Evolutionary conservation across 2,113 vertebrate genomes (phyloP).

Genomic region (Melanotaenia duboulayi): DNA sequence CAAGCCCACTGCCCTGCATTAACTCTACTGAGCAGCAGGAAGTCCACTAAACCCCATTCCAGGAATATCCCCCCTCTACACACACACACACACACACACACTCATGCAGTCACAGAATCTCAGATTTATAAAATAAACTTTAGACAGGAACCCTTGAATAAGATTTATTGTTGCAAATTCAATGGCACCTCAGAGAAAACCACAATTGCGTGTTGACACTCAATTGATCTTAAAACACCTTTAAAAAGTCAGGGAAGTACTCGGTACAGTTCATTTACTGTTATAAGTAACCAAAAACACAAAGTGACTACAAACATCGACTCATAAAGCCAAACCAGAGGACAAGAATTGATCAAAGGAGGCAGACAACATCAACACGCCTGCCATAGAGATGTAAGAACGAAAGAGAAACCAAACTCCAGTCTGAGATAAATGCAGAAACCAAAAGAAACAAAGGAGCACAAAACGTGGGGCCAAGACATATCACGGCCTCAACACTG

Average conservation of each 20-base stretch:
- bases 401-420: slow-evolving; percentile 15
- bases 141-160: slow-evolving; percentile 17
- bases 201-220: slow-evolving; percentile 2
- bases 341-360: slow-evolving; percentile 23
- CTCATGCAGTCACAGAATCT: slow-evolving; percentile 10
- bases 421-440: slow-evolving; percentile 8
- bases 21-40: slow-evolving; percentile 66
- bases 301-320: neutral
- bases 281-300: slow-evolving; percentile 3
- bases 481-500: slow-evolving; percentile 18
- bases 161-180: slow-evolving; percentile 53
- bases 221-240: neutral
- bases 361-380: neutral
- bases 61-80: slow-evolving; percentile 59
- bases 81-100: slow-evolving; percentile 21
- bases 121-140: slow-evolving; percentile 47
- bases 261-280: neutral
- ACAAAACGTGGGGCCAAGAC: slow-evolving; percentile 31
- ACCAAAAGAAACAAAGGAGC: slow-evolving; percentile 23
- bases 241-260: neutral
- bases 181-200: slow-evolving; percentile 25
- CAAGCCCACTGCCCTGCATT: slow-evolving; percentile 39
- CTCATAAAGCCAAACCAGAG: slow-evolving; percentile 13
- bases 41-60: slow-evolving; percentile 66
- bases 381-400: slow-evolving; percentile 9